Conservation (phyloP, 2,113 vertebrate genomes). For the Egretta garzetta region DNA sequence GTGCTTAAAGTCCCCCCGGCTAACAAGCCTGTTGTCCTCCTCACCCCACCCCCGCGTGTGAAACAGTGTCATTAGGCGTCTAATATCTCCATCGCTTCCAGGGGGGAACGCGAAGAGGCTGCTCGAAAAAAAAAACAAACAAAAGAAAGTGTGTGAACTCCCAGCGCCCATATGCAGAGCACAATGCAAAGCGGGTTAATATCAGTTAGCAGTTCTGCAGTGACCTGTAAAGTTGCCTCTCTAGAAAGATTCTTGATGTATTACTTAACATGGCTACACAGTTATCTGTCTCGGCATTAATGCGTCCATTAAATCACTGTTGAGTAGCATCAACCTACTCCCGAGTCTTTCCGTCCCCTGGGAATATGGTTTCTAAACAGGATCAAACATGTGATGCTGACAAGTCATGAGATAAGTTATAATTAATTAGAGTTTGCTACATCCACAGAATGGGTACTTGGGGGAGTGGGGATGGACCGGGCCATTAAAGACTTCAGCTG, state of each 20-base stretch:
- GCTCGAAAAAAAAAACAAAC: neutral
- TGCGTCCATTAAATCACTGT: slow-evolving; percentile 67
- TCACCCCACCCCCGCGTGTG: slow-evolving; percentile 64
- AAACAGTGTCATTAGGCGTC: slow-evolving; percentile 66
- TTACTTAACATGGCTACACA: slow-evolving; percentile 54
- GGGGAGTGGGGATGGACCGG: slow-evolving; percentile 29
- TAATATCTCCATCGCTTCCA: slow-evolving; percentile 57
- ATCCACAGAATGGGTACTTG: slow-evolving; percentile 54
- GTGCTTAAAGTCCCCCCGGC: slow-evolving; percentile 32
- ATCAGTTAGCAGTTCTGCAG: slow-evolving; percentile 43
- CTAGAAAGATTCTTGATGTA: slow-evolving; percentile 62
- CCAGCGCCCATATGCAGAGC: neutral
- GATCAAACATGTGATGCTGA: slow-evolving; percentile 62
- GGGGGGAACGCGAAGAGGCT: slow-evolving; percentile 46
- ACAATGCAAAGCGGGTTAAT: neutral
- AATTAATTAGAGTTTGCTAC: slow-evolving; percentile 67
- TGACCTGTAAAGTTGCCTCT: slow-evolving; percentile 49
- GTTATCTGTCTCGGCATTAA: slow-evolving; percentile 54
- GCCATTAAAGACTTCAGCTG: slow-evolving; percentile 25
- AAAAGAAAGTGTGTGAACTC: slow-evolving; percentile 33
- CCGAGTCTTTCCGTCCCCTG: slow-evolving; percentile 32
- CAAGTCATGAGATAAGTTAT: slow-evolving; percentile 63
- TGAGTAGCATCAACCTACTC: slow-evolving; percentile 53
- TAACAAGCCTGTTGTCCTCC: slow-evolving; percentile 55
- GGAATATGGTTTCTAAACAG: slow-evolving; percentile 72